phyloP scores from a whole-genome alignment of 92 coral and sea anemone species.

The Epizoanthus scotinus region DNA sequence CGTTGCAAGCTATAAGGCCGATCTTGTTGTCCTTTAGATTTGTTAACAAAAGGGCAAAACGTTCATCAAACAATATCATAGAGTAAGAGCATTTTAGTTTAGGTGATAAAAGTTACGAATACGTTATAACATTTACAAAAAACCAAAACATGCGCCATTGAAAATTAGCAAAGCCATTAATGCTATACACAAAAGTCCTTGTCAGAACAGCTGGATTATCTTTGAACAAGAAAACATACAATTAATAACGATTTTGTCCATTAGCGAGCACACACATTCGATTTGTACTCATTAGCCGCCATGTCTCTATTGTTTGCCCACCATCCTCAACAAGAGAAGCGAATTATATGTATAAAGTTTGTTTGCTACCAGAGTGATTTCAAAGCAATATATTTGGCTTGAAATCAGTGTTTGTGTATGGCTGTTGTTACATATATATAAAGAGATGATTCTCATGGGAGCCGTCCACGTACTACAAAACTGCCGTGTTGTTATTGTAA shows the following conservation, averaged over 20 bases:
- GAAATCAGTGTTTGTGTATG: neutral
- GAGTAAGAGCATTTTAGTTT: neutral
- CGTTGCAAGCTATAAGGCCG: neutral
- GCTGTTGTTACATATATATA: conserved; percentile 13
- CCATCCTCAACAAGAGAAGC: too few species aligned
- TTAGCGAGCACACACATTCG: conserved; percentile 13
- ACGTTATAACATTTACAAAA: conserved; percentile 8
- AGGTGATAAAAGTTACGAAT: neutral
- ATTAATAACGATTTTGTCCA: conserved; percentile 26
- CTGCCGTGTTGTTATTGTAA: too few species aligned
- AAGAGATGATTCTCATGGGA: conserved; percentile 7
- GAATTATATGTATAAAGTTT: neutral
- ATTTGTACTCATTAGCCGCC: neutral
- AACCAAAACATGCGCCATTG: conserved; percentile 19
- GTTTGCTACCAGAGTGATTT: neutral
- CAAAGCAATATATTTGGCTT: neutral
- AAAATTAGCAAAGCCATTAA: conserved; percentile 21
- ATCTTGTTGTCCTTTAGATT: neutral
- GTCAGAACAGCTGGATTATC: conserved; percentile 28
- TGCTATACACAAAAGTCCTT: conserved; percentile 14
- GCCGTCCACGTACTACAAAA: neutral
- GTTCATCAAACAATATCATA: neutral
- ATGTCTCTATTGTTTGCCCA: neutral
- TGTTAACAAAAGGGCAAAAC: neutral
- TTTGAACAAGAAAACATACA: conserved; percentile 26